Conservation (phyloP, 2,113 vertebrate species). For the Bambusicola thoracicus region DNA sequence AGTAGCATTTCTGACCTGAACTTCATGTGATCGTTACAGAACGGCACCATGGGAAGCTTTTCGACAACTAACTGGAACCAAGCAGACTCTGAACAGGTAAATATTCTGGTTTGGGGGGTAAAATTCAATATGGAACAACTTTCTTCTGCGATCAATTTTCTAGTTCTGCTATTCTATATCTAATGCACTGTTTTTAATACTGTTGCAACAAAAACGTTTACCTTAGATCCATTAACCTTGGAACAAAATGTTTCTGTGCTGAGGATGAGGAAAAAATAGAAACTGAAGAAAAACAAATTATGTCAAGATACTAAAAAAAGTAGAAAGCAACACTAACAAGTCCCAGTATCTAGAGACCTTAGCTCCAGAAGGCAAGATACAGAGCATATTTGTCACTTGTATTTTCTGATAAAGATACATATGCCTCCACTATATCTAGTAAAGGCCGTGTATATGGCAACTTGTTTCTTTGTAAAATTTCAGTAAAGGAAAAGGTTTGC, state of each 20-base stretch:
- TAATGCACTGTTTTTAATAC: not conserved
- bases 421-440: not conserved
- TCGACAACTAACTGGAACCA: slow-evolving; percentile 55
- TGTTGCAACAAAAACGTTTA: not conserved
- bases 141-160: not conserved
- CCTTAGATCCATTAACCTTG: not conserved
- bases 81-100: slow-evolving; percentile 55
- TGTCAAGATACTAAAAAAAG: not conserved
- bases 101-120: not conserved
- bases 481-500: not conserved
- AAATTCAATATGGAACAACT: not conserved
- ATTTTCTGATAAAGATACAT: not conserved
- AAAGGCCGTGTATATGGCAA: not conserved
- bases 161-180: not conserved
- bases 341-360: not conserved
- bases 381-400: not conserved
- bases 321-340: not conserved
- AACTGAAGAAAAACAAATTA: not conserved
- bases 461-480: not conserved
- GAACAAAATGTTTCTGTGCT: not conserved
- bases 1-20: slow-evolving; percentile 27
- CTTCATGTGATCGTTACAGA: slow-evolving; percentile 47
- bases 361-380: not conserved
- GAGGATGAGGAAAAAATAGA: not conserved
- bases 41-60: slow-evolving; percentile 57